Base-by-base conservation (phyloP, 23 tunicate genomes). In the Botrylloides violaceus region DNA sequence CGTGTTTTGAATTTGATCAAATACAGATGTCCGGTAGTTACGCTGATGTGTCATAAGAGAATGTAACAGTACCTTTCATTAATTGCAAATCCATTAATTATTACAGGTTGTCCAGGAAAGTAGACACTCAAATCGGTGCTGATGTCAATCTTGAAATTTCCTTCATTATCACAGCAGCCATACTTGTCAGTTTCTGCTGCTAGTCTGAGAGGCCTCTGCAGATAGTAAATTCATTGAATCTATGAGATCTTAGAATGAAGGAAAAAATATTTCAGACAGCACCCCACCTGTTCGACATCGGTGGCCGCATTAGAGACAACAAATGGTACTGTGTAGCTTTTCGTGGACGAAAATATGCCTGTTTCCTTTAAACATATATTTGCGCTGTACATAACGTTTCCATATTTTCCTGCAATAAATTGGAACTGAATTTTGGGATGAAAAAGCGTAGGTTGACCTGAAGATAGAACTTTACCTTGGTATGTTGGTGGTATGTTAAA, bases 1-100 rank as follows among this genome's bases (percentile, higher is more conserved):
- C n/a, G n/a, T n/a, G n/a, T n/a, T n/a, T n/a, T n/a, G n/a, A n/a
- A n/a, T n/a, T n/a, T n/a, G n/a, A n/a, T n/a, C n/a, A n/a, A n/a
- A n/a, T n/a, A n/a, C n/a, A n/a, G n/a, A n/a, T n/a, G n/a, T n/a
- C n/a, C n/a, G n/a, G n/a, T n/a, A n/a, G n/a, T n/a, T n/a, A n/a
- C n/a, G n/a, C n/a, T n/a, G n/a, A n/a, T n/a, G n/a, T n/a, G n/a
- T n/a, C n/a, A n/a, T n/a, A n/a, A n/a, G n/a, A n/a, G n/a, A n/a
- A n/a, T n/a, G n/a, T n/a, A n/a, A 4, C 27, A 33, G 4, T 80
- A 80, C 83, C 83, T 53, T 58, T 65, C 83, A 79, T 70, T 79
- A 29, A 71, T 72, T 23, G 70, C 57, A 58, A 53, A 70, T 26
- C 83, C 83, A 59, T 79, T 79, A 49, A 79, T 9, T 25, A 68